phyloP scores from a whole-genome alignment of 2,113 vertebrate species.

The Heloderma charlesbogerti region DNA sequence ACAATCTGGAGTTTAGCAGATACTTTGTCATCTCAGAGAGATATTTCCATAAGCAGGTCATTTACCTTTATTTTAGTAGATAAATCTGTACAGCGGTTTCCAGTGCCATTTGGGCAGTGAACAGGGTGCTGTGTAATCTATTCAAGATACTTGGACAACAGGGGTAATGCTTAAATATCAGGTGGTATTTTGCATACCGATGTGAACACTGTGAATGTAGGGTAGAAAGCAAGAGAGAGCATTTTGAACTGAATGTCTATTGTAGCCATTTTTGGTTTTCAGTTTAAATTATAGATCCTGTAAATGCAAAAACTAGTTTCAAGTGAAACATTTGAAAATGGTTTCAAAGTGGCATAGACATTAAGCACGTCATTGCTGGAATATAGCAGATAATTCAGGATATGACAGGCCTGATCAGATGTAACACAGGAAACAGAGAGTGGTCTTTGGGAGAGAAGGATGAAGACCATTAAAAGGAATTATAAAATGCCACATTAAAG shows the following conservation, averaged over 20 bases:
- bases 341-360: no score
- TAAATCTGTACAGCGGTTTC: no score
- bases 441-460: neutral
- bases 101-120: no score
- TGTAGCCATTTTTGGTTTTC: neutral
- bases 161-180: no score
- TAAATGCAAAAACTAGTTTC: neutral
- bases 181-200: no score
- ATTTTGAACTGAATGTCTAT: neutral
- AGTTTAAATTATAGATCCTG: neutral
- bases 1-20: no score
- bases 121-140: no score
- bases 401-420: neutral
- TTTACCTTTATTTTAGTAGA: no score
- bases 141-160: no score
- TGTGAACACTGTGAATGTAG: no score
- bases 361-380: neutral
- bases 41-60: no score
- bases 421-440: neutral
- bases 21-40: no score
- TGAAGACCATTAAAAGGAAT: neutral
- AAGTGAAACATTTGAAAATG: neutral
- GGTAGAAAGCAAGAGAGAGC: neutral
- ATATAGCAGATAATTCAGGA: neutral
- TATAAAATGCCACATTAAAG: neutral